Base-by-base conservation (phyloP, 2,113 vertebrate genomes). In the Tyrannus savana region DNA sequence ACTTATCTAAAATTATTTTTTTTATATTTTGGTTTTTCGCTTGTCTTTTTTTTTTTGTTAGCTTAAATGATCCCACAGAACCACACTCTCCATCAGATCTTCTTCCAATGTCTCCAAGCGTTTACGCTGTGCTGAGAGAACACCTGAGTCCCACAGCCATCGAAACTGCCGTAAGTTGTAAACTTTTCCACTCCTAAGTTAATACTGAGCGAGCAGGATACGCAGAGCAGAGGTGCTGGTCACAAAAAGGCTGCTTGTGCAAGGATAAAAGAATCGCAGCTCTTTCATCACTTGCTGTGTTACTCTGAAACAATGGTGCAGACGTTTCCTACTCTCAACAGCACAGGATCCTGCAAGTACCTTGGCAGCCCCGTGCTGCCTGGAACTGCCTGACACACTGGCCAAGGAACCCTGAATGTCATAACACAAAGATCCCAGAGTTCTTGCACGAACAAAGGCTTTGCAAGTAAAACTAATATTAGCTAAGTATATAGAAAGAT, bases 71-170 rank as follows among this genome's bases (percentile, higher is more conserved):
- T 96, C 97, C 98, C 8, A 88, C 98, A 14, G 97, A 97, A 37
- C 96, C 98, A 15, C 98, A 97, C 77, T 99, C 98, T 85, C 99
- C 99, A 79, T 98, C 99, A 28, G 99, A 99, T 75, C 99, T 99
- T 60, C 98, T 98, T 4, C 99, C 99, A 19, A 99, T 99, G 99
- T 99, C 99, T 90, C 99, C 99, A 33, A 99, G 99, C 0, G 99
- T 99, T 89, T 99, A 99, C 28, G 98, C 99, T 66, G 98, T 99
- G 97, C 98, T 99, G 96, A 99, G 97, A 95, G 98, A 99, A 96
- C 98, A 99, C 31, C 98, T 99, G 77, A 99, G 98, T 39, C 98
- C 98, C 68, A 98, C 99, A 10, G 98, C 99, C 63, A 98, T 99
- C 7, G 99, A 99, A 96, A 98, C 95, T 27, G 98, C 98, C 2